Evolutionary conservation across 2,888 invertebrate species (phyloP).

Genomic region (Elaeidobius kamerunicus): DNA sequence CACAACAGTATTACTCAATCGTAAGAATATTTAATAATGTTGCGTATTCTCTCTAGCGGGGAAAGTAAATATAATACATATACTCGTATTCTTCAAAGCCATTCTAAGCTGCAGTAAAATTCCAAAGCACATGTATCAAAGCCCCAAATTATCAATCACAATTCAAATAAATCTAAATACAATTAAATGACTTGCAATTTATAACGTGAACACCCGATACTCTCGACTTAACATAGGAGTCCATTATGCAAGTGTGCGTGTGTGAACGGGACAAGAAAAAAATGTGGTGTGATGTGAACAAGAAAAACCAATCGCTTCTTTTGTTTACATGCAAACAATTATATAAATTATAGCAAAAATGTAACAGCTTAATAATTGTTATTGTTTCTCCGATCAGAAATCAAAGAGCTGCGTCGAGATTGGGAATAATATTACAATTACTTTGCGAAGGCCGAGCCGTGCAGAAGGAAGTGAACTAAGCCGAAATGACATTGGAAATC

Average conservation of each 20-base stretch:
- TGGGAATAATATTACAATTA: constrained; percentile 14
- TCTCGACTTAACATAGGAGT: neutral
- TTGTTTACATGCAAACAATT: constrained; percentile 5
- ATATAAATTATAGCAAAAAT: constrained; percentile 13
- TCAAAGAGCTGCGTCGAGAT: constrained; percentile 5
- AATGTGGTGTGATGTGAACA: constrained; percentile 17
- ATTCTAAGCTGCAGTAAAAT: too few species aligned
- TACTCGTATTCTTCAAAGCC: too few species aligned
- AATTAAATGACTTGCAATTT: constrained; percentile 11
- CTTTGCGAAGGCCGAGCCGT: constrained; percentile 16
- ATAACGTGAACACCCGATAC: neutral
- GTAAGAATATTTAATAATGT: too few species aligned
- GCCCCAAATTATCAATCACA: too few species aligned
- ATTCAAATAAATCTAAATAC: neutral
- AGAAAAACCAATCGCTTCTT: constrained; percentile 15
- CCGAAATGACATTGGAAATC: constrained; percentile 22
- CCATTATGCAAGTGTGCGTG: constrained; percentile 7
- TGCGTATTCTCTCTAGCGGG: too few species aligned
- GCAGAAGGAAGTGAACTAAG: constrained; percentile 19
- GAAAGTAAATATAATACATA: too few species aligned
- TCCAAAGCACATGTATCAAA: too few species aligned
- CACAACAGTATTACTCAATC: too few species aligned
- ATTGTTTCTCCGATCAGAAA: constrained; percentile 21
- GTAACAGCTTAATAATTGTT: constrained; percentile 9
- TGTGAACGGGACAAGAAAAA: neutral